These are phyloP conservation scores for Steinernema khuongi DNA, from an alignment of 1,140 invertebrate genomes.

Conservation along the genomic window DNA sequence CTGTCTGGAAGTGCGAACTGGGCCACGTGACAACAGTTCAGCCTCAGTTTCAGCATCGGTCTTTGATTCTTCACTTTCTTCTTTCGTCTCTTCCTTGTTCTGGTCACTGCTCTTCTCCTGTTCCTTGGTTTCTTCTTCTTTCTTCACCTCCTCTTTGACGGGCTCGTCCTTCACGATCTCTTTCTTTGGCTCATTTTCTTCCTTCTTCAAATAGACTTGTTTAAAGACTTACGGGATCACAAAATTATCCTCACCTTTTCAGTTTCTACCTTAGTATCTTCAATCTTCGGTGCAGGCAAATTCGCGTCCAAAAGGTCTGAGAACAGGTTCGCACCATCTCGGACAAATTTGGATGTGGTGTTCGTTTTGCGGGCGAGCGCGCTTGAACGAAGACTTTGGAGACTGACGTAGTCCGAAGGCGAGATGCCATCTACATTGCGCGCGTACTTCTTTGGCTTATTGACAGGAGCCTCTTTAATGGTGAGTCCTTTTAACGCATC, in stretches of 20 bases:
- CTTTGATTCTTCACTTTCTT: conserved; percentile 18
- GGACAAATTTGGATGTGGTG: conserved; percentile 52
- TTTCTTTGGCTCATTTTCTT: conserved; percentile 17
- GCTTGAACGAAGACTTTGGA: conserved; percentile 54
- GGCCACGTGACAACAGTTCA: conserved; percentile 52
- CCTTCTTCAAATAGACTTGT: conserved; percentile 19
- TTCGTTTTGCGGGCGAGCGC: conserved; percentile 57
- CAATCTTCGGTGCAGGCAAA: not conserved
- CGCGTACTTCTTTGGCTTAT: not conserved
- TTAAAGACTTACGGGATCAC: too few relatives aligned
- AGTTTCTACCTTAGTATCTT: conserved; percentile 14
- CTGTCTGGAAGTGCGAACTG: conserved; percentile 42
- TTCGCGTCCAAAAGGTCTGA: conserved; percentile 45
- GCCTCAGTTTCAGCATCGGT: conserved; percentile 17
- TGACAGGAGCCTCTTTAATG: conserved; percentile 6
- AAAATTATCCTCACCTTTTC: not conserved
- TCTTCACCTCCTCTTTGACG: conserved; percentile 24
- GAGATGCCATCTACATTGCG: conserved; percentile 16
- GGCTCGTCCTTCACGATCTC: conserved; percentile 19
- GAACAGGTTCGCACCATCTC: conserved; percentile 44
- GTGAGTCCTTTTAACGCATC: not conserved
- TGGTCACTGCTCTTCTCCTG: conserved; percentile 20
- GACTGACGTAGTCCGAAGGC: conserved; percentile 53
- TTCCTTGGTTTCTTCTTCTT: conserved; percentile 19
- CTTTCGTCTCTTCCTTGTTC: conserved; percentile 18